Percentiles rank a stretch among this genome's conserved stretches.
Evolutionary conservation across 2,797 vertebrate genomes (phyloP).

Genomic region (Mastacembelus armatus): DNA sequence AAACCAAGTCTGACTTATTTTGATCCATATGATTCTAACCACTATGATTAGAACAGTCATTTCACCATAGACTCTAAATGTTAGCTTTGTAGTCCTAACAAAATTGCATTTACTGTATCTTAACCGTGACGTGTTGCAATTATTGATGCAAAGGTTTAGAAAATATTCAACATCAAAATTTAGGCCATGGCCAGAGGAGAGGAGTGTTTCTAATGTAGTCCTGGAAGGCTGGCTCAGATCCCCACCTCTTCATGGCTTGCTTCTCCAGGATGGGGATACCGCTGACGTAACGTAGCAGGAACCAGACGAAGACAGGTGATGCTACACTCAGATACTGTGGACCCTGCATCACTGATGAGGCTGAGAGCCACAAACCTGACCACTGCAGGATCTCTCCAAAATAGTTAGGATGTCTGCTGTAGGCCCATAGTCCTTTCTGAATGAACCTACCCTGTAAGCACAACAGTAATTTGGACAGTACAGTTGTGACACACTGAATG

Average conservation of each 20-base stretch:
- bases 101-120: no score
- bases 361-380: constrained; percentile 86
- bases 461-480: not conserved
- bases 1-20: not conserved
- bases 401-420: constrained; percentile 88
- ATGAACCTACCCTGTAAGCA: constrained; percentile 85
- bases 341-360: constrained; percentile 83
- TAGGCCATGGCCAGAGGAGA: constrained; percentile 82
- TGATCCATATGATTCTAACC: not conserved
- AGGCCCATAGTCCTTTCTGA: constrained; percentile 86
- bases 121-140: constrained; percentile 6
- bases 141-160: constrained; percentile 1
- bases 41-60: not conserved
- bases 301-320: constrained; percentile 86
- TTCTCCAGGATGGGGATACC: constrained; percentile 87
- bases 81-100: not conserved
- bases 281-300: constrained; percentile 84
- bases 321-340: constrained; percentile 78
- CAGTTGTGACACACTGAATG: not conserved
- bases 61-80: not conserved
- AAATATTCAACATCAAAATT: constrained; percentile 51
- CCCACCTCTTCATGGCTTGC: constrained; percentile 84
- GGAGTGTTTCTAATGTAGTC: constrained; percentile 84
- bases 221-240: constrained; percentile 79
- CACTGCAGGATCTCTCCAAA: constrained; percentile 88